phyloP scores from a whole-genome alignment of 2,113 vertebrate genomes.

The Gymnorhina tibicen region DNA sequence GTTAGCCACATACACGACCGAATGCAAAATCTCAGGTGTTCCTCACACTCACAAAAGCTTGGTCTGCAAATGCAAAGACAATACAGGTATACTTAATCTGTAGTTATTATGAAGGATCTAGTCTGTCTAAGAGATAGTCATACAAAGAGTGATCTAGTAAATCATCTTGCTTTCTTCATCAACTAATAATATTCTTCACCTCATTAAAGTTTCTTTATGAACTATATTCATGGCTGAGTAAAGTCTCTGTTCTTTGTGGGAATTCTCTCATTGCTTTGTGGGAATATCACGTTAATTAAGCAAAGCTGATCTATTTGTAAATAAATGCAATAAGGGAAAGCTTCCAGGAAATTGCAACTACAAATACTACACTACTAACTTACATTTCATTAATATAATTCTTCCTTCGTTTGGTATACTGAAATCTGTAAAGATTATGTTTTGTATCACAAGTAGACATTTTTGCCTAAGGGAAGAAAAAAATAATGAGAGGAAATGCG shows the following conservation, averaged over 20 bases:
- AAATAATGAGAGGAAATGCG: background rate
- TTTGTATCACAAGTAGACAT: background rate
- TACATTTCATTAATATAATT: background rate
- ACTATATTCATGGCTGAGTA: background rate
- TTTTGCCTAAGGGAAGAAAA: background rate
- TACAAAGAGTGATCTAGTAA: background rate
- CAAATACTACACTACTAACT: background rate
- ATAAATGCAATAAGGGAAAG: background rate
- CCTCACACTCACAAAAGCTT: background rate
- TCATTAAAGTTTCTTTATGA: background rate
- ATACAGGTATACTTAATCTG: background rate
- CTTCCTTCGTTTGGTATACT: background rate
- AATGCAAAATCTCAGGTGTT: background rate
- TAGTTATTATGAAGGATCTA: background rate
- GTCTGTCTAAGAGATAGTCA: background rate
- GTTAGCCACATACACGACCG: accelerated
- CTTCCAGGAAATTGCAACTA: background rate
- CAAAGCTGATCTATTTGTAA: background rate
- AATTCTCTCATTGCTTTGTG: background rate
- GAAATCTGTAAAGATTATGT: background rate
- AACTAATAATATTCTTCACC: background rate
- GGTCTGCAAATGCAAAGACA: background rate
- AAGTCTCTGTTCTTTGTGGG: background rate
- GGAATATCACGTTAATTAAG: background rate
- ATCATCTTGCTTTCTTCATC: background rate